phyloP scores from a whole-genome alignment of 2,888 invertebrate genomes.

The Diplazon laetatorius region DNA sequence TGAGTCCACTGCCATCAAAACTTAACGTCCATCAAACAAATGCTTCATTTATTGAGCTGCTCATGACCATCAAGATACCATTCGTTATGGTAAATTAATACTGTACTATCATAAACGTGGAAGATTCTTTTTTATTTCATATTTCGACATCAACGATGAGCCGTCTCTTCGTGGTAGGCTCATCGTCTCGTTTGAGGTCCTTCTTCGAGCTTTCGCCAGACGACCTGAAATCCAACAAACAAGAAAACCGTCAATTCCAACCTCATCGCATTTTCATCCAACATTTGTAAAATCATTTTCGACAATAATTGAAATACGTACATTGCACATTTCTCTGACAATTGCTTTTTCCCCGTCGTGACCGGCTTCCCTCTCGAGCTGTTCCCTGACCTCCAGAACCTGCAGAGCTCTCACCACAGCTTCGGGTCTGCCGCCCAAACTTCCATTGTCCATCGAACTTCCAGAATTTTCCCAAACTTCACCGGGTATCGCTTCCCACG shows the following conservation, averaged over 20 bases:
- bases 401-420: conserved; percentile 96
- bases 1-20: no score
- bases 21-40: no score
- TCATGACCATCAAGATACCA: neutral
- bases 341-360: conserved; percentile 95
- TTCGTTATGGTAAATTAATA: conserved; percentile 6
- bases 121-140: conserved; percentile 27
- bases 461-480: conserved; percentile 78
- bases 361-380: conserved; percentile 89
- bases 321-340: conserved; percentile 97
- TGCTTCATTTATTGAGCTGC: neutral
- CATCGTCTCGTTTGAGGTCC: conserved; percentile 86
- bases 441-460: conserved; percentile 75
- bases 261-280: no score
- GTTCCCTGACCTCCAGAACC: conserved; percentile 95
- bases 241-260: no score
- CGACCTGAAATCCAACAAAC: conserved; percentile 85
- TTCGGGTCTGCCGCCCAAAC: conserved; percentile 90
- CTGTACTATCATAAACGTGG: conserved; percentile 47
- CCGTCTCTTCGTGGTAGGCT: conserved; percentile 46
- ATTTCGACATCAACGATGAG: conserved; percentile 24
- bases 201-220: conserved; percentile 95
- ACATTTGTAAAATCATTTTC: no score
- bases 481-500: conserved; percentile 77
- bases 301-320: no score